These are phyloP conservation scores for Drosophila suboccidentalis DNA, from an alignment of 2,888 invertebrate species.

Conservation along the genomic window DNA sequence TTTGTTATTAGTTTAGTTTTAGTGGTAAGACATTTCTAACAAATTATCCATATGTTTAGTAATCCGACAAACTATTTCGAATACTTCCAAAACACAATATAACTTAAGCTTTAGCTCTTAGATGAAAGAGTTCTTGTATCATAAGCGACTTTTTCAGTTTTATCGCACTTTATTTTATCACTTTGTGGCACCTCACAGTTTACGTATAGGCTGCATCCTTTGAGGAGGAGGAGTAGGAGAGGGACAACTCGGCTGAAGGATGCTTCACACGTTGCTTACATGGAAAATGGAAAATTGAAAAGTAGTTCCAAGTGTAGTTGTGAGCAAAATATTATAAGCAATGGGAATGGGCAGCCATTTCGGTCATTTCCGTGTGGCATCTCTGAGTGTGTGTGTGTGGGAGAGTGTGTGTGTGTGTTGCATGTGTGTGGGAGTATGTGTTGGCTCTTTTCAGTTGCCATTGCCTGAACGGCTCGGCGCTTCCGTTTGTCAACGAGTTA, in stretches of 20 bases:
- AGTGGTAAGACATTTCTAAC: no score
- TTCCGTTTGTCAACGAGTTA: conserved; percentile 83
- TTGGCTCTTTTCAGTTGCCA: conserved; percentile 38
- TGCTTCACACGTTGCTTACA: conserved; percentile 44
- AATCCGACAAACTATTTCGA: no score
- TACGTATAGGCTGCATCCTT: conserved; percentile 34
- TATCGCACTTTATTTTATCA: conserved; percentile 21
- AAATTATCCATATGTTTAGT: no score
- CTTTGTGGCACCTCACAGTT: conserved; percentile 18
- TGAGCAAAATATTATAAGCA: conserved; percentile 74
- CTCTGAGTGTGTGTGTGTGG: conserved; percentile 13
- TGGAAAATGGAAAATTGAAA: conserved; percentile 45
- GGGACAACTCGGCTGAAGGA: no score
- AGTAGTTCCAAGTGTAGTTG: conserved; percentile 66
- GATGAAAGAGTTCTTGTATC: conserved; percentile 5
- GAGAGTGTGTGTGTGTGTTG: conserved; percentile 10
- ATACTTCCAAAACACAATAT: not conserved
- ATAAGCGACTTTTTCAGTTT: not conserved
- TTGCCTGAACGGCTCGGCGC: conserved; percentile 74
- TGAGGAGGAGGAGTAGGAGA: not conserved
- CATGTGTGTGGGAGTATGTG: conserved; percentile 10
- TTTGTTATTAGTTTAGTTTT: no score
- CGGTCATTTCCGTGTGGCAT: conserved; percentile 70
- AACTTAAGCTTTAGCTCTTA: not conserved
- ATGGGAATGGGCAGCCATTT: conserved; percentile 61